These are phyloP conservation scores for Oscheius sp. DNA, from an alignment of 2,888 invertebrate species.

Conservation along the genomic window DNA sequence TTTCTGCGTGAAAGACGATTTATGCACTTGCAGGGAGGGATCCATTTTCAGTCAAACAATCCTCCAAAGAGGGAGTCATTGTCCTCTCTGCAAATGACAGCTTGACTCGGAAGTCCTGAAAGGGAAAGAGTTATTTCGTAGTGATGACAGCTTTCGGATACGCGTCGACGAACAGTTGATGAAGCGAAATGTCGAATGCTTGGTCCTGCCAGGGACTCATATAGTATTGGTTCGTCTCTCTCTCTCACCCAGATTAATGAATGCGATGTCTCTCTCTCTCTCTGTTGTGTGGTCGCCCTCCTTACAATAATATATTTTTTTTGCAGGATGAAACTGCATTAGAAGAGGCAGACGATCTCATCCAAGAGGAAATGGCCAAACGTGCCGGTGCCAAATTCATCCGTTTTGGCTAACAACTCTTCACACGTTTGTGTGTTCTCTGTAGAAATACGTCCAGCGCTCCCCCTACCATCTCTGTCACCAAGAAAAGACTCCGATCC, in stretches of 20 bases:
- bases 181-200: conserved; percentile 2
- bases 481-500: conserved; percentile 4
- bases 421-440: background rate
- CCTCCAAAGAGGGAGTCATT: background rate
- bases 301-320: too few relatives aligned
- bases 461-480: conserved; percentile 4
- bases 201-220: background rate
- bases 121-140: background rate
- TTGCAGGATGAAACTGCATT: conserved; percentile 27
- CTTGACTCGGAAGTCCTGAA: conserved; percentile 1
- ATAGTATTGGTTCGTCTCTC: background rate
- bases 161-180: conserved; percentile 18
- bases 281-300: too few relatives aligned
- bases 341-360: conserved; percentile 21
- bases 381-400: conserved; percentile 53
- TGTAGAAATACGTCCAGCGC: background rate
- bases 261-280: too few relatives aligned
- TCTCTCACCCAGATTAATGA: background rate
- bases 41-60: background rate
- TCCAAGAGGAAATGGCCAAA: conserved; percentile 42
- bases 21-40: background rate
- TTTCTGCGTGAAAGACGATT: background rate
- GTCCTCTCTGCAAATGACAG: conserved; percentile 16
- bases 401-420: conserved; percentile 45
- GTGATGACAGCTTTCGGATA: conserved; percentile 14